Conservation (phyloP, 2,113 vertebrate species). For the Equus quagga region DNA sequence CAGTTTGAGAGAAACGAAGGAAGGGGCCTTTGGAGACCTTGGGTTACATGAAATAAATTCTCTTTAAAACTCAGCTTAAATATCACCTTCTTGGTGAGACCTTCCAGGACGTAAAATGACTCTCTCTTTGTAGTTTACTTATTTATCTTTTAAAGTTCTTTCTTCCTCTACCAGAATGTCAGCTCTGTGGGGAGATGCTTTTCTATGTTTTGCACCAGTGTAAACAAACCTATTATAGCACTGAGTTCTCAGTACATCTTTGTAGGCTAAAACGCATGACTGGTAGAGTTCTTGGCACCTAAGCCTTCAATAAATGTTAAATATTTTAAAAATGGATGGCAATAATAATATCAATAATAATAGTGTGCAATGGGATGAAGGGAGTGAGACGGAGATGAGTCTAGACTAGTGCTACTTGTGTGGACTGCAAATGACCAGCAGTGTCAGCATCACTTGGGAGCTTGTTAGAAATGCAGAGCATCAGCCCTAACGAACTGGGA, state of each 20-base stretch:
- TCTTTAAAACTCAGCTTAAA: neutral
- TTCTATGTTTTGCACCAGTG: neutral
- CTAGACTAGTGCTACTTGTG: neutral
- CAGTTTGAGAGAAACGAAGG: neutral
- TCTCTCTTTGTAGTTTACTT: neutral
- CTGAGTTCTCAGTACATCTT: neutral
- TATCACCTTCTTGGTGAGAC: neutral
- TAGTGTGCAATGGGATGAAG: neutral
- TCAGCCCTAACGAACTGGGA: neutral
- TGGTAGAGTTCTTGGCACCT: neutral
- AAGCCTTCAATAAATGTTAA: neutral
- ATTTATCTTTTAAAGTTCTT: neutral
- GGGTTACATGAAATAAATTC: neutral
- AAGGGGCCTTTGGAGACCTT: neutral
- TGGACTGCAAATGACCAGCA: accelerated
- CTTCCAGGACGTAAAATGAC: neutral
- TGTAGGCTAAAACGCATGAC: neutral
- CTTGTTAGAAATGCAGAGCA: neutral
- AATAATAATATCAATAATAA: neutral
- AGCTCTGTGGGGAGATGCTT: neutral
- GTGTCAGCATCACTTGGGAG: neutral
- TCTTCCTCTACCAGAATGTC: neutral
- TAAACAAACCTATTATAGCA: neutral
- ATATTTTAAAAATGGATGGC: neutral
- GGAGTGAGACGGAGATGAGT: neutral